Conservation (phyloP, 2,797 vertebrate species). For the Psittacula echo region DNA sequence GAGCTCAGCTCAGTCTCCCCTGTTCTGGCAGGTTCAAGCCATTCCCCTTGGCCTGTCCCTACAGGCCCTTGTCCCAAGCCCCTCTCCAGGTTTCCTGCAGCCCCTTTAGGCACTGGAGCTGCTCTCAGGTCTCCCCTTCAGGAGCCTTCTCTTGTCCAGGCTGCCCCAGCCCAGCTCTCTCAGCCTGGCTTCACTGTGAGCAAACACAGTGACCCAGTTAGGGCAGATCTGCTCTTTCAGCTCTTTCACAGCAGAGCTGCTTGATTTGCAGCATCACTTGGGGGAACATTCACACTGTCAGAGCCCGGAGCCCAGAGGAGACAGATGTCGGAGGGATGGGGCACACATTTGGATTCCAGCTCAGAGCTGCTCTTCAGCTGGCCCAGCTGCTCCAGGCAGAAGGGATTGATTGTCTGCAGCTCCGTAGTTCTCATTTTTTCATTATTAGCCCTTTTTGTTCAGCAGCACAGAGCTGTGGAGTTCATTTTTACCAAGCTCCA, state of each 20-base stretch:
- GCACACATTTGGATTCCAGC: neutral
- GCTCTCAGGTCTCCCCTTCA: neutral
- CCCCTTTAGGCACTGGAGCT: too few species aligned
- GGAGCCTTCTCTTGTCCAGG: neutral
- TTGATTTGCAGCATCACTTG: neutral
- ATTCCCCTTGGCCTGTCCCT: too few species aligned
- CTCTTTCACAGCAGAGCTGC: neutral
- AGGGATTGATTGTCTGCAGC: fast-evolving
- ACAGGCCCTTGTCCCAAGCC: too few species aligned
- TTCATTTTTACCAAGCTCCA: neutral
- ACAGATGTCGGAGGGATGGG: neutral
- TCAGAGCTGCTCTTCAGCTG: neutral
- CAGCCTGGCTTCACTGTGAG: neutral
- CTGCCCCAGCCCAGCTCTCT: neutral
- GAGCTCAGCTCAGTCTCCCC: too few species aligned
- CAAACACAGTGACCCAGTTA: neutral
- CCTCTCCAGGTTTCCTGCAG: too few species aligned
- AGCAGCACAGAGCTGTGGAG: neutral
- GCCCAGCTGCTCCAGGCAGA: neutral
- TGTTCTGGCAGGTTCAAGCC: too few species aligned
- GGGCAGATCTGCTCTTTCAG: neutral
- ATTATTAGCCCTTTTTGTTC: neutral
- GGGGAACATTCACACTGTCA: neutral
- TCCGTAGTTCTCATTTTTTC: neutral
- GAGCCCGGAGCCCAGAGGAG: neutral